Evolutionary conservation across 2,888 invertebrate genomes (phyloP).

Genomic region (Pammene fasciana): DNA sequence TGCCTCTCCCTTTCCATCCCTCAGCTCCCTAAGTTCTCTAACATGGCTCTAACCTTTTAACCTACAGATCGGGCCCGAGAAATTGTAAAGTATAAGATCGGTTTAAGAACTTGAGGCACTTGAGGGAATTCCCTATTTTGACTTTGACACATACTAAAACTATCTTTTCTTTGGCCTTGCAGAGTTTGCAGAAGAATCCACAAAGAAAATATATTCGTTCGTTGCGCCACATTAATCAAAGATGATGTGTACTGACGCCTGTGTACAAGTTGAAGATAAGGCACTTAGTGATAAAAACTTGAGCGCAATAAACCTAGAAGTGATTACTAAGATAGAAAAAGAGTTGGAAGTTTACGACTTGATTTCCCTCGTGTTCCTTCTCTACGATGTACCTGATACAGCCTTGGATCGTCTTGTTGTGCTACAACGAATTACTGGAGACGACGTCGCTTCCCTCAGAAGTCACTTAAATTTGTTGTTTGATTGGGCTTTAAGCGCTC

Average conservation of each 20-base stretch:
- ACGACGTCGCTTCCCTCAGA: constrained; percentile 45
- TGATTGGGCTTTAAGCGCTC: constrained; percentile 69
- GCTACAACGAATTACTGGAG: constrained; percentile 64
- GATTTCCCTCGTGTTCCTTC: constrained; percentile 71
- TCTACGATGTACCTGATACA: constrained; percentile 72
- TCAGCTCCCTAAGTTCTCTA: no score
- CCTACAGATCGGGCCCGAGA: no score
- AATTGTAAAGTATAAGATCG: no score
- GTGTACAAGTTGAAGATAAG: constrained; percentile 45
- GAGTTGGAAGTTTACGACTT: constrained; percentile 69
- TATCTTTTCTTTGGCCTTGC: background rate
- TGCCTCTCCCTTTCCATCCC: no score
- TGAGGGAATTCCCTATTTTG: constrained; percentile 26
- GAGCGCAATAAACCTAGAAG: constrained; percentile 59
- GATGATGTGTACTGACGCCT: constrained; percentile 57
- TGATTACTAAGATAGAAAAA: constrained; percentile 67
- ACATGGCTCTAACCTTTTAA: no score
- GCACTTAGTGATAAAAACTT: constrained; percentile 51
- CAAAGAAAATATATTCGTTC: background rate
- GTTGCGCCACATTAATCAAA: background rate
- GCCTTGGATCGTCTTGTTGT: constrained; percentile 69
- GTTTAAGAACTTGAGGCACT: background rate
- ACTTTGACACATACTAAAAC: background rate
- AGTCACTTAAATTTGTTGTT: constrained; percentile 64
- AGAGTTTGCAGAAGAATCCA: background rate